phyloP scores from a whole-genome alignment of 2,113 vertebrate genomes.

The Stegostoma tigrinum region DNA sequence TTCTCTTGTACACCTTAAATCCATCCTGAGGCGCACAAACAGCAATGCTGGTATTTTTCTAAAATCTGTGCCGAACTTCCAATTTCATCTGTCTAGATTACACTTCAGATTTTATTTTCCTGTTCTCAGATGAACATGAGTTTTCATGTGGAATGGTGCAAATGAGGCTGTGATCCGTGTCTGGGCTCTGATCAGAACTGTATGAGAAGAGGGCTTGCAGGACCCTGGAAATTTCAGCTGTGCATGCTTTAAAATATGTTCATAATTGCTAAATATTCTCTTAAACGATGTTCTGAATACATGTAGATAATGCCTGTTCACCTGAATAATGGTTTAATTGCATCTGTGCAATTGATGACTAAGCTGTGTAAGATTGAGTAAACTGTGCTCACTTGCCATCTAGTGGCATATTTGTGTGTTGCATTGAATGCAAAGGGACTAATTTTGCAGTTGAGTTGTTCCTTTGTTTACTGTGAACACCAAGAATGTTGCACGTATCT shows the following conservation, averaged over 20 bases:
- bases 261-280: background rate
- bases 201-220: background rate
- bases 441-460: background rate
- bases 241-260: background rate
- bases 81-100: background rate
- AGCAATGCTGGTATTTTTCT: background rate
- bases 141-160: background rate
- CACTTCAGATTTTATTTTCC: background rate
- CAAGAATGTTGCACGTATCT: background rate
- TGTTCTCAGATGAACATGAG: background rate
- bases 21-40: too few relatives aligned
- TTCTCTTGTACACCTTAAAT: background rate
- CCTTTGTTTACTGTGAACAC: background rate
- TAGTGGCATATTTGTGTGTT: background rate
- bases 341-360: background rate
- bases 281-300: background rate
- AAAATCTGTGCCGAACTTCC: background rate
- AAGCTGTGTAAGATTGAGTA: background rate
- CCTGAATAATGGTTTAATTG: background rate
- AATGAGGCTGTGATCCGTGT: background rate
- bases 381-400: background rate
- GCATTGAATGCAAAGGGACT: background rate
- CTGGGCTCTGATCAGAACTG: background rate
- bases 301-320: too few relatives aligned
- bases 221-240: background rate